A percentile compares a stretch with the other conserved stretches of the same genome.
These are phyloP conservation scores for Thrips palmi DNA, from an alignment of 1,140 invertebrate species.

Conservation along the genomic window DNA sequence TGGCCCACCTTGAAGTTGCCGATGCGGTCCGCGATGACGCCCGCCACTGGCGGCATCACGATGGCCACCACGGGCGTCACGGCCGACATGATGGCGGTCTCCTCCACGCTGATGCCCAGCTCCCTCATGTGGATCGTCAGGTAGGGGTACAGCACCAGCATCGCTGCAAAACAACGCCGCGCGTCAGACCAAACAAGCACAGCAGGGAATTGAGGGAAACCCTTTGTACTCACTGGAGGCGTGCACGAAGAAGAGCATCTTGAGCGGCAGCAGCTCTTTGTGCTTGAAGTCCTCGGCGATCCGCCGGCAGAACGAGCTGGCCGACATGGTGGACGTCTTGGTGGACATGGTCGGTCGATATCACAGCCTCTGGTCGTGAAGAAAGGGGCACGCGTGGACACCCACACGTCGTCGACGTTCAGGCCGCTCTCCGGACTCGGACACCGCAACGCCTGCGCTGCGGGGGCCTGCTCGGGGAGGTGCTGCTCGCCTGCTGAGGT, in stretches of 20 bases:
- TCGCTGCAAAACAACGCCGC: conserved; percentile 31
- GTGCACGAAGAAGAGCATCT: conserved; percentile 58
- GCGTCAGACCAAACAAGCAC: no score
- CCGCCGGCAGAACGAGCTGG: conserved; percentile 37
- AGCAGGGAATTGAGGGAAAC: neutral
- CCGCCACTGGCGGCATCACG: conserved; percentile 57
- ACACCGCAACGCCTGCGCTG: no score
- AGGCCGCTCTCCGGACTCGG: no score
- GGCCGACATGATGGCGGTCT: conserved; percentile 72
- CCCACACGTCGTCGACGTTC: no score
- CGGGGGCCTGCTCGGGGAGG: no score
- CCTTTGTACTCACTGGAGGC: conserved; percentile 44
- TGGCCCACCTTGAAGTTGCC: conserved; percentile 54
- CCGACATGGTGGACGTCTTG: no score
- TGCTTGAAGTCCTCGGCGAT: conserved; percentile 49
- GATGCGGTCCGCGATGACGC: conserved; percentile 56
- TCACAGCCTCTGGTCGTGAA: no score
- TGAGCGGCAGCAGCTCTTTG: conserved; percentile 49
- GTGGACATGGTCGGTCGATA: no score
- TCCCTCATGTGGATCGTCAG: conserved; percentile 72
- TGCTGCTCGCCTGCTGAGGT: no score
- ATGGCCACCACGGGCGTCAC: conserved; percentile 59
- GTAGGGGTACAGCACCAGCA: conserved; percentile 63
- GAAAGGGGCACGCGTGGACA: no score
- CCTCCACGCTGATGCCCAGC: conserved; percentile 61